A percentile compares a stretch with the other conserved stretches of the same genome.
Conservation (phyloP, 2,797 vertebrate species). For the Orientallactaga sibirica region DNA sequence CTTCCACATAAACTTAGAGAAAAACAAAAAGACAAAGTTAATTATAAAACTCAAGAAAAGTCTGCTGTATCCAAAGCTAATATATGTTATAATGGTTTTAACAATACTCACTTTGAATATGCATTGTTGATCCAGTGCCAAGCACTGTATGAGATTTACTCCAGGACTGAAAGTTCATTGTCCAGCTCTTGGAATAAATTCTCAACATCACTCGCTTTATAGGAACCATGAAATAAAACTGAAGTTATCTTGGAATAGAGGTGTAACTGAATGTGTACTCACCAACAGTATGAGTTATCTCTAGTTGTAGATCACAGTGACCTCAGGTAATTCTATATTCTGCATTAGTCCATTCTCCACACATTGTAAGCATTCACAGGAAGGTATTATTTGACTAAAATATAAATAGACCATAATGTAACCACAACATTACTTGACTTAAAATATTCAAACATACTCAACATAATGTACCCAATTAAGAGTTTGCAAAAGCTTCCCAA, state of each 20-base stretch:
- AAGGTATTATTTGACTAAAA: neutral
- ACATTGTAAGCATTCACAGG: neutral
- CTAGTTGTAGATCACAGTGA: neutral
- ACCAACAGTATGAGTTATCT: neutral
- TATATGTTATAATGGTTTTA: slow-evolving; percentile 6
- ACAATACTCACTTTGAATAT: slow-evolving; percentile 44
- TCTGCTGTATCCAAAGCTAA: slow-evolving; percentile 15
- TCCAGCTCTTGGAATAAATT: slow-evolving; percentile 58
- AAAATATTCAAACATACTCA: neutral
- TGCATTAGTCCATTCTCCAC: neutral
- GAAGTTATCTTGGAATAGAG: neutral
- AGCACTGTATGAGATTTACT: slow-evolving; percentile 16
- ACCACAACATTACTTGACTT: neutral
- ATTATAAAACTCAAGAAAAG: slow-evolving; percentile 57
- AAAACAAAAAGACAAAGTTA: slow-evolving; percentile 64
- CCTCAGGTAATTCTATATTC: neutral
- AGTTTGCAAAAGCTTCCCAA: neutral
- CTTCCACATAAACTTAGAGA: slow-evolving; percentile 46
- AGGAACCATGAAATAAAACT: slow-evolving; percentile 5
- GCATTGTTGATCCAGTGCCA: slow-evolving; percentile 20
- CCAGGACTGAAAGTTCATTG: slow-evolving; percentile 46
- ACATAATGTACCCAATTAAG: neutral
- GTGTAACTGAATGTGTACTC: neutral
- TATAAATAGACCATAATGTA: neutral
- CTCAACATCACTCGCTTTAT: slow-evolving; percentile 8